Percentiles rank a stretch among this genome's conserved stretches.
These are phyloP conservation scores for Panopea generosa DNA, from an alignment of 2,888 invertebrate genomes.

Conservation along the genomic window DNA sequence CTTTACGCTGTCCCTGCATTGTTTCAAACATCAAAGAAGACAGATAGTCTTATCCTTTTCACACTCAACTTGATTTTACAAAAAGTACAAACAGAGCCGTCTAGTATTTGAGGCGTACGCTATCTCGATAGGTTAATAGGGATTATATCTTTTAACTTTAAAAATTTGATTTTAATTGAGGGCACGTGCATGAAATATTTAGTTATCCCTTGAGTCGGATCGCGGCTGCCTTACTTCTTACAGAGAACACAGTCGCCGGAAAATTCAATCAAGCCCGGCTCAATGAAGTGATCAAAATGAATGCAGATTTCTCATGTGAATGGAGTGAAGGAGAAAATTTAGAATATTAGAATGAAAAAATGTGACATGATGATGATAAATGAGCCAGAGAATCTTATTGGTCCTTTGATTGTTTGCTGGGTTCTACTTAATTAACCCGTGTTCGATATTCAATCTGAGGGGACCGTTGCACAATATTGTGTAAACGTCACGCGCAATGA, in stretches of 20 bases:
- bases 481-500: slow-evolving; percentile 65
- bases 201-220: slow-evolving; percentile 47
- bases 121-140: slow-evolving; percentile 57
- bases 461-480: slow-evolving; percentile 68
- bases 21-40: background rate
- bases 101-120: slow-evolving; percentile 32
- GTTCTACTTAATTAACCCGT: slow-evolving; percentile 63
- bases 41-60: background rate
- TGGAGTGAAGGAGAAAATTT: slow-evolving; percentile 58
- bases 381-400: slow-evolving; percentile 58
- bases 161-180: slow-evolving; percentile 66
- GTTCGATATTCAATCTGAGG: slow-evolving; percentile 52
- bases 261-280: slow-evolving; percentile 57
- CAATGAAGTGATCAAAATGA: slow-evolving; percentile 64
- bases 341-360: slow-evolving; percentile 63
- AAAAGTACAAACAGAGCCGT: slow-evolving; percentile 15
- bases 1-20: background rate
- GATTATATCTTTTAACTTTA: slow-evolving; percentile 65
- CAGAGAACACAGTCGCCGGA: slow-evolving; percentile 55
- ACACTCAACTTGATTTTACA: background rate
- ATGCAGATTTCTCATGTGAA: slow-evolving; percentile 62
- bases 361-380: slow-evolving; percentile 66
- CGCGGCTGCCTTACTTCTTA: slow-evolving; percentile 40
- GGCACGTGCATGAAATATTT: slow-evolving; percentile 62
- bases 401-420: slow-evolving; percentile 58